Evolutionary conservation across 2,888 invertebrate species (phyloP).

Genomic region (Pasiphila rectangulata): DNA sequence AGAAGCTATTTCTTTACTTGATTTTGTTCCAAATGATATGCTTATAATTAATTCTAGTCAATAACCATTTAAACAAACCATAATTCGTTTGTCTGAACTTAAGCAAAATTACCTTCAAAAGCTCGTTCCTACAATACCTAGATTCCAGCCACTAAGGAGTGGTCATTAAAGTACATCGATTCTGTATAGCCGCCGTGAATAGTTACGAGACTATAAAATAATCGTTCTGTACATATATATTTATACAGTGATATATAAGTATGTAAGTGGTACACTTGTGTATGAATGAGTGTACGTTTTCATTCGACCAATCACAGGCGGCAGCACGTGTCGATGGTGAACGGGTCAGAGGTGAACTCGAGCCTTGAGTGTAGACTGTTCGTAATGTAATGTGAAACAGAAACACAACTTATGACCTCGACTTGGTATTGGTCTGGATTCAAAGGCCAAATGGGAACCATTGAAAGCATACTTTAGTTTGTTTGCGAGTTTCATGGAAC

Average conservation of each 20-base stretch:
- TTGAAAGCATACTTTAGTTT: neutral
- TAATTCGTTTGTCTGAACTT: neutral
- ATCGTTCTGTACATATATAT: conserved; percentile 2
- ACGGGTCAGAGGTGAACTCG: conserved; percentile 64
- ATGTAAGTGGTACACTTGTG: conserved; percentile 8
- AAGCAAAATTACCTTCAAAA: conserved; percentile 8
- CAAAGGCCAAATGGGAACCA: neutral
- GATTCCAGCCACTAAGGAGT: conserved; percentile 19
- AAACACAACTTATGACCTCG: neutral
- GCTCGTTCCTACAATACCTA: conserved; percentile 1
- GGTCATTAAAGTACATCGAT: conserved; percentile 16
- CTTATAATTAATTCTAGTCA: neutral
- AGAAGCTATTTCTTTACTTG: too few relatives aligned
- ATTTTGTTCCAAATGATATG: neutral
- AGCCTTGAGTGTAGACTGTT: conserved; percentile 53
- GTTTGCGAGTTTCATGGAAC: too few relatives aligned
- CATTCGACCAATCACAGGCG: conserved; percentile 64
- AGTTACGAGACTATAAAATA: conserved; percentile 20
- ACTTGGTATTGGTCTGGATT: neutral
- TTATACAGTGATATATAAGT: neutral
- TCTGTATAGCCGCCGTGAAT: conserved; percentile 14
- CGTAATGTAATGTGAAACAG: conserved; percentile 19
- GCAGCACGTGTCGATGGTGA: conserved; percentile 65
- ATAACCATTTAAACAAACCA: neutral
- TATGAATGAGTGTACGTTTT: conserved; percentile 47